These are phyloP conservation scores for Hymenochirus boettgeri DNA, from an alignment of 2,113 vertebrate species.

Conservation along the genomic window DNA sequence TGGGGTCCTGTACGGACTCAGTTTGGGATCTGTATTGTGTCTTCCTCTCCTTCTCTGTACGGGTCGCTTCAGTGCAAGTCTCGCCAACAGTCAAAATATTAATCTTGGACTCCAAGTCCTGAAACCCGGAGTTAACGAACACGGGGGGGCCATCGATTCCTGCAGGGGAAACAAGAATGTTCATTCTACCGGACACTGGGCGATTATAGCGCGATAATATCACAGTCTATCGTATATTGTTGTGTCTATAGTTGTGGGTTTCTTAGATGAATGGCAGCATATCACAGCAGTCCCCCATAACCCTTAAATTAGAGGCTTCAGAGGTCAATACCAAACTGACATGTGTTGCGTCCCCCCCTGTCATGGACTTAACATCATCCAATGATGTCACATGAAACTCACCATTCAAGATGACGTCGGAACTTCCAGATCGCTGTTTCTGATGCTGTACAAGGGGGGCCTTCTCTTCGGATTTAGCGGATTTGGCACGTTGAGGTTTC, in stretches of 20 bases:
- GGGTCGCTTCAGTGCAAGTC: constrained; percentile 58
- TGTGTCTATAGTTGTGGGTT: too few species aligned
- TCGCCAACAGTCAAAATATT: constrained; percentile 69
- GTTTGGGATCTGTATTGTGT: neutral
- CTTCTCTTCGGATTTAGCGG: constrained; percentile 73
- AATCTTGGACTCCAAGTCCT: constrained; percentile 64
- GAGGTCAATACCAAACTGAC: too few species aligned
- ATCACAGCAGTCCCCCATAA: too few species aligned
- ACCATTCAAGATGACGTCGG: constrained; percentile 75
- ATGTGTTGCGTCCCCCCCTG: too few species aligned
- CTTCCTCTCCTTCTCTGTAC: constrained; percentile 52
- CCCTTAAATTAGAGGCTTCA: too few species aligned
- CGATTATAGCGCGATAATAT: too few species aligned
- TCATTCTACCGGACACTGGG: too few species aligned
- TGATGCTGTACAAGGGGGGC: constrained; percentile 71
- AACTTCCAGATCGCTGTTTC: constrained; percentile 48
- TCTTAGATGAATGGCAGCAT: too few species aligned
- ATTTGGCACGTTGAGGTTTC: constrained; percentile 64
- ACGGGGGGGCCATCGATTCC: constrained; percentile 87
- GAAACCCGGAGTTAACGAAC: constrained; percentile 67
- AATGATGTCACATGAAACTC: too few species aligned
- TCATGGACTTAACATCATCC: too few species aligned
- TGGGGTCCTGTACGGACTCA: neutral
- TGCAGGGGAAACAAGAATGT: constrained; percentile 47
- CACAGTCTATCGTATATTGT: too few species aligned